Base-by-base conservation (phyloP, 2,113 vertebrate genomes). In the Perognathus longimembris region DNA sequence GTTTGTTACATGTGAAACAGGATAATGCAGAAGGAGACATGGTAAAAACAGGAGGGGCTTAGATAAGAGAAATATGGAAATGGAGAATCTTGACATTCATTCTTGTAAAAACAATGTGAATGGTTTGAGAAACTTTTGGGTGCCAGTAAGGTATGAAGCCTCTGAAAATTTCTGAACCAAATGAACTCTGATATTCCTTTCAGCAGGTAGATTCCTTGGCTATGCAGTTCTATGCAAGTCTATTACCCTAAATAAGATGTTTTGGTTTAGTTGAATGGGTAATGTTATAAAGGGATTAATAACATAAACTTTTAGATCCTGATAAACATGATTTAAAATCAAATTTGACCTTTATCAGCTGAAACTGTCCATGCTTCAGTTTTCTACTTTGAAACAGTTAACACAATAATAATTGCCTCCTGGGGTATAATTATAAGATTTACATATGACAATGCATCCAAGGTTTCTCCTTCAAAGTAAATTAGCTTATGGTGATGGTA, bases 371-470 rank as follows among this genome's bases (percentile, higher is more conserved):
- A 57, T 38, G 10, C 1, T 11, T 87, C 38, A 61, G 6, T 85
- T 89, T 94, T 88, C 28, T 79, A 75, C 85, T 61, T 88, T 92
- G 6, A 59, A 81, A 95, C 73, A 74, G 20, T 57, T 84, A 75
- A 69, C 38, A 34, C 45, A 70, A 59, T 78, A 59, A 61, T 38
- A 63, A 59, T 94, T 7, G 1, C 24, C 28, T 87, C 7, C 36
- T 81, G 40, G 15, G 5, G 12, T 54, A 2, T 88, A 74, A 69
- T 63, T 88, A 15, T 69, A 74, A n/a, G n/a, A 90, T 61, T 90
- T 70, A 85, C 89, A 75, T 85, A 36, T 50, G 4, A 63, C 67
- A 79, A 87, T 40, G 17, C 5, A 80, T 7, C 22, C 17, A 80
- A 79, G 85, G 26, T 45, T 79, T 0, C 40, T 22, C 0, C 10